A percentile compares a stretch with the other conserved stretches of the same genome.
Conservation (phyloP, 2,797 vertebrate species). For the Ceryle rudis region DNA sequence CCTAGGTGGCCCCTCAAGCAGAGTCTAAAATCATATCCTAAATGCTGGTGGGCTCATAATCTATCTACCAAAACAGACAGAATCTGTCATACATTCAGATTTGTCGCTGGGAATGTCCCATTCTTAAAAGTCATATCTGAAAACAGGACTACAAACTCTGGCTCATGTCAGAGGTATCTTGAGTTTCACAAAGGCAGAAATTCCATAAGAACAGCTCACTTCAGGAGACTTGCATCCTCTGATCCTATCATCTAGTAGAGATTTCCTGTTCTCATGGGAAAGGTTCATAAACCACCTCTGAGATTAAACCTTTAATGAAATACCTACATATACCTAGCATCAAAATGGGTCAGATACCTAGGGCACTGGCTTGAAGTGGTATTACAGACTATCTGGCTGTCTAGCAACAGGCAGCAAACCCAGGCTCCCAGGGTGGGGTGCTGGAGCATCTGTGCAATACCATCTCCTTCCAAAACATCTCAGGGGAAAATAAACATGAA, state of each 20-base stretch:
- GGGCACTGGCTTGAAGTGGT: background rate
- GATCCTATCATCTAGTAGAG: background rate
- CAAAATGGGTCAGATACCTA: background rate
- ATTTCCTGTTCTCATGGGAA: background rate
- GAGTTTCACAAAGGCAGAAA: background rate
- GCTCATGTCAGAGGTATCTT: background rate
- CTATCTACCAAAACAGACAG: background rate
- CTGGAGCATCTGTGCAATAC: background rate
- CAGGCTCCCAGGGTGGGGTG: background rate
- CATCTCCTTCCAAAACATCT: background rate
- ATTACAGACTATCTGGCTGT: background rate
- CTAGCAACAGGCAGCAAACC: background rate
- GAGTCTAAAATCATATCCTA: background rate
- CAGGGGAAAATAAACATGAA: background rate
- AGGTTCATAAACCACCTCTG: background rate
- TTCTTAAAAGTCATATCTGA: background rate
- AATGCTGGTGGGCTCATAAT: background rate
- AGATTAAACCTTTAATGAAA: background rate
- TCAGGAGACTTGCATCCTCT: background rate
- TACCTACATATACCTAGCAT: background rate
- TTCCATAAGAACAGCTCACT: background rate
- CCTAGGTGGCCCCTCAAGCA: background rate
- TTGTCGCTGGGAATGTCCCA: background rate
- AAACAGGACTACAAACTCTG: background rate
- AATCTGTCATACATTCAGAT: background rate